A percentile compares a stretch with the other conserved stretches of the same genome.
Conservation (phyloP, 2,888 invertebrate genomes). For the Kryphioiulus occultus region DNA sequence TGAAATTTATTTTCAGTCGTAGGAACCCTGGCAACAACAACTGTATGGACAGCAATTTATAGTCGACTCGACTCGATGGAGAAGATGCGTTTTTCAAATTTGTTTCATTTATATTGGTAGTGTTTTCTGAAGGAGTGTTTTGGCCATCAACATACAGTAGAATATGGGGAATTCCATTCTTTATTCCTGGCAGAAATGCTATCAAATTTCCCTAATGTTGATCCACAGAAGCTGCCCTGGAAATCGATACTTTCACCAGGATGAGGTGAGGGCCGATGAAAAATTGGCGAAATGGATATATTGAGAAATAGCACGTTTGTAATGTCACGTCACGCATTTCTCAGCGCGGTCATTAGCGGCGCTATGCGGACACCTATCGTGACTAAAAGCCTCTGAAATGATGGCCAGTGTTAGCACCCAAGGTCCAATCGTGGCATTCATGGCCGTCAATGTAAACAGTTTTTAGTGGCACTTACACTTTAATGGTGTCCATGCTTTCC, state of each 20-base stretch:
- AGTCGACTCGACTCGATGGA: no score
- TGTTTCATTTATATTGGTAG: no score
- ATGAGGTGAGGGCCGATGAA: neutral
- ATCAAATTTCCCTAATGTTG: neutral
- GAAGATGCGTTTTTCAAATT: no score
- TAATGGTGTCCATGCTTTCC: neutral
- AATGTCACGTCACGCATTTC: neutral
- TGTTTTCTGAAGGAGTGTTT: no score
- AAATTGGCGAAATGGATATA: neutral
- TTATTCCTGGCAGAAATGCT: neutral
- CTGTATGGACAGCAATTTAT: no score
- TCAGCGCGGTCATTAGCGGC: neutral
- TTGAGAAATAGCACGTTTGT: neutral
- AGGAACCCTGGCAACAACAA: no score
- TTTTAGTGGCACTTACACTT: neutral
- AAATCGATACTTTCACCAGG: neutral
- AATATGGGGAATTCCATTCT: neutral
- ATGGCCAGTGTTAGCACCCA: neutral
- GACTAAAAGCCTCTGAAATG: neutral
- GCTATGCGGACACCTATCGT: neutral
- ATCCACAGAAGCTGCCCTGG: neutral
- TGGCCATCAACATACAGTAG: neutral
- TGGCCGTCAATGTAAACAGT: neutral
- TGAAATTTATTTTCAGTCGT: no score
- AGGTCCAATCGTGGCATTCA: neutral